phyloP scores from a whole-genome alignment of 1,140 invertebrate species.

The Zaprionus inermis region DNA sequence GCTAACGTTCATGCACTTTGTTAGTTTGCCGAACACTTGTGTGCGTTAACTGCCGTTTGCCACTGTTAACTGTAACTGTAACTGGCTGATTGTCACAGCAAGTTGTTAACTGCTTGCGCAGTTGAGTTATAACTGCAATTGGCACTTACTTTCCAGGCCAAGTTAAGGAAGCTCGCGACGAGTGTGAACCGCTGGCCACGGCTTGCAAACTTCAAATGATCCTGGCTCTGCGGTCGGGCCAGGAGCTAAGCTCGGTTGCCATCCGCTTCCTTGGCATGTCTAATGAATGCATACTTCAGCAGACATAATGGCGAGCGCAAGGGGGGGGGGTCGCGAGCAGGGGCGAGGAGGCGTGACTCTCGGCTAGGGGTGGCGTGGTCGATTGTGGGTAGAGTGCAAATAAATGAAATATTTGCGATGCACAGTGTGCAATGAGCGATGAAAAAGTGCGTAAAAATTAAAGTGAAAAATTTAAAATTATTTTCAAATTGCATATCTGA shows the following conservation, averaged over 20 bases:
- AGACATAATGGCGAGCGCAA: conserved; percentile 1
- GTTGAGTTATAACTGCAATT: not conserved
- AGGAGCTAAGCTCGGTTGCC: conserved; percentile 75
- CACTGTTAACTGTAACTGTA: not conserved
- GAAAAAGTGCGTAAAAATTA: not conserved
- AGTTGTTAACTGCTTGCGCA: not conserved
- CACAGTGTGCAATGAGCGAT: conserved; percentile 27
- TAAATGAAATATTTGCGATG: conserved; percentile 76
- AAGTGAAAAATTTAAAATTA: not conserved
- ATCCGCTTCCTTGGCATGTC: conserved; percentile 67
- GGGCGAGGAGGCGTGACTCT: not conserved
- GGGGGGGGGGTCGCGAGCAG: not conserved
- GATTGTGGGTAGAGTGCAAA: conserved; percentile 52
- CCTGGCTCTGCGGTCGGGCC: conserved; percentile 55
- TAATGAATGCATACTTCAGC: conserved; percentile 75
- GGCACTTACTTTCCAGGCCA: conserved; percentile 51
- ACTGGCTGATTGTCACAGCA: not conserved
- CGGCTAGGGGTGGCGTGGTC: conserved; percentile 17
- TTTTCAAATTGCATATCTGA: not conserved
- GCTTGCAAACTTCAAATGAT: conserved; percentile 71
- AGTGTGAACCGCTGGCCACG: conserved; percentile 62
- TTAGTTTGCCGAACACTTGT: not conserved
- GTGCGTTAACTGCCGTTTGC: not conserved
- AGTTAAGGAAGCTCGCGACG: conserved; percentile 15
- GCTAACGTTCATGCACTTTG: not conserved